phyloP scores from a whole-genome alignment of 2,113 vertebrate species.

The Mus pahari region DNA sequence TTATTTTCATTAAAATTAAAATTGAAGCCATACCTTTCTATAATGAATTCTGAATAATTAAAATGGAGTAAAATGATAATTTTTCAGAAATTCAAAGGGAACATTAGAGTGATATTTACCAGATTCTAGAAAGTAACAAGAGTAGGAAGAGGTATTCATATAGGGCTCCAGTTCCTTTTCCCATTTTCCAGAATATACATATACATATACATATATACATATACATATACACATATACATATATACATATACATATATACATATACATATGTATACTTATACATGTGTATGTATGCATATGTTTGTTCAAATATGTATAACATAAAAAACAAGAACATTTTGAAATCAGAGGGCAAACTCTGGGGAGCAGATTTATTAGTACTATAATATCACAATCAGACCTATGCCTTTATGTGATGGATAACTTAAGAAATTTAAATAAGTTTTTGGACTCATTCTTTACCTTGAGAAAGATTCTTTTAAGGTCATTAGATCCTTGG shows the following conservation, averaged over 20 bases:
- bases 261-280: too few relatives aligned
- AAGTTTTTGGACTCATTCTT: neutral
- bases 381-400: neutral
- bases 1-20: neutral
- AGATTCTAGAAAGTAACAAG: neutral
- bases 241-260: too few relatives aligned
- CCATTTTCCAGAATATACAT: neutral
- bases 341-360: neutral
- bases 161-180: neutral
- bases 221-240: too few relatives aligned
- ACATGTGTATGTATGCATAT: neutral
- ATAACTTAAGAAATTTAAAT: conserved; percentile 3
- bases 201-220: too few relatives aligned
- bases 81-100: neutral
- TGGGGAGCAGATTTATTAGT: neutral
- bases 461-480: conserved; percentile 43
- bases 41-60: neutral
- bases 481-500: conserved; percentile 69
- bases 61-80: neutral
- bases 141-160: neutral
- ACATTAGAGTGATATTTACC: neutral
- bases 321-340: neutral
- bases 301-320: neutral
- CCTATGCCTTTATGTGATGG: neutral
- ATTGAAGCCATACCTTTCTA: neutral